These are phyloP conservation scores for Ashinkailepas kermadecensis DNA, from an alignment of 2,888 invertebrate species.

Conservation along the genomic window DNA sequence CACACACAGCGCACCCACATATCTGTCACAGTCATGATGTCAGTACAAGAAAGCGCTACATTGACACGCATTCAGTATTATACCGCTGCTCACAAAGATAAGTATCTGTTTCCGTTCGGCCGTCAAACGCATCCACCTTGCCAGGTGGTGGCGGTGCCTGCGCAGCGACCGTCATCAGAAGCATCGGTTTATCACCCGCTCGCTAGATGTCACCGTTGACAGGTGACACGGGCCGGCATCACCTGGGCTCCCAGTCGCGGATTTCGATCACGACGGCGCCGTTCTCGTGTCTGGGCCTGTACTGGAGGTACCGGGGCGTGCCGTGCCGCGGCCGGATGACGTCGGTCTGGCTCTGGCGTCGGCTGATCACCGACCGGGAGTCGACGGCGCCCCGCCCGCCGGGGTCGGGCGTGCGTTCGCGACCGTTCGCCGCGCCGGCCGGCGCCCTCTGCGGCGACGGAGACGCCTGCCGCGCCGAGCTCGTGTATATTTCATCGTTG, in stretches of 20 bases:
- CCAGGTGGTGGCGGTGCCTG: not conserved
- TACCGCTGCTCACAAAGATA: too few relatives aligned
- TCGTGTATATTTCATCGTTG: constrained; percentile 16
- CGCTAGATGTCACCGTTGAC: not conserved
- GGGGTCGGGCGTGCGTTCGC: not conserved
- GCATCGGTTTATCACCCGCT: not conserved
- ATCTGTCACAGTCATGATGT: not conserved
- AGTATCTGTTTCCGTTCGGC: too few relatives aligned
- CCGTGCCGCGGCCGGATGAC: too few relatives aligned
- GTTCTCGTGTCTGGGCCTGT: not conserved
- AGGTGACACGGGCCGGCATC: not conserved
- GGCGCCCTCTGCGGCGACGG: not conserved
- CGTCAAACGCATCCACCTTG: too few relatives aligned
- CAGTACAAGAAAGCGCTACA: constrained; percentile 11
- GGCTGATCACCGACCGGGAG: not conserved
- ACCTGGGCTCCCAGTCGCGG: not conserved
- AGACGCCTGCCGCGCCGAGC: not conserved
- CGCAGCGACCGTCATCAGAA: not conserved
- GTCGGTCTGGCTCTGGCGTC: too few relatives aligned
- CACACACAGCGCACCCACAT: not conserved
- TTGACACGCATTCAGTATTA: not conserved
- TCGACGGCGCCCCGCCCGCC: not conserved
- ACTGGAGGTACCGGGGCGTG: not conserved
- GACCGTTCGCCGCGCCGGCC: not conserved
- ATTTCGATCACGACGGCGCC: not conserved